phyloP scores from a whole-genome alignment of 2,888 invertebrate genomes.

The Alcis repandata region DNA sequence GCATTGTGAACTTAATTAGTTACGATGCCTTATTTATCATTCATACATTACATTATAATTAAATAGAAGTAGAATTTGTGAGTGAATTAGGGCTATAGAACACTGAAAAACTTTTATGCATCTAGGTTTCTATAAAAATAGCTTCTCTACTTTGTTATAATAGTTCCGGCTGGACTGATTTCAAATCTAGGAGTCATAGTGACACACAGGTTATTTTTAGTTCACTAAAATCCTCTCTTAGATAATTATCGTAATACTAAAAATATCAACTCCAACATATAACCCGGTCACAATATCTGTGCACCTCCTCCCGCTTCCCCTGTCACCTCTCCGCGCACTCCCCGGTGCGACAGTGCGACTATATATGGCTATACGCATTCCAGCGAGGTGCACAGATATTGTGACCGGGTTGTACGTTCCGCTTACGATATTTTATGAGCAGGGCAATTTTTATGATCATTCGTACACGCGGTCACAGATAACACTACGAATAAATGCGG shows the following conservation, averaged over 20 bases:
- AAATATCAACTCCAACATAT: too few species aligned
- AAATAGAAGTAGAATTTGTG: not conserved
- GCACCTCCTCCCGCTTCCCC: too few species aligned
- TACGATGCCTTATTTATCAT: constrained; percentile 25
- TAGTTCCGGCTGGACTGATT: constrained; percentile 5
- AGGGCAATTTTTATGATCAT: not conserved
- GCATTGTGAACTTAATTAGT: constrained; percentile 8
- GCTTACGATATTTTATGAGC: not conserved
- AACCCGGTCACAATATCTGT: too few species aligned
- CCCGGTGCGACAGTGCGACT: too few species aligned
- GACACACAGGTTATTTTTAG: not conserved
- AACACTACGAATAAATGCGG: not conserved
- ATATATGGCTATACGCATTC: too few species aligned
- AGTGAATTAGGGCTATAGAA: constrained; percentile 2
- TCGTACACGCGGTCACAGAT: too few species aligned
- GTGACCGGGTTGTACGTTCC: too few species aligned
- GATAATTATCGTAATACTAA: too few species aligned
- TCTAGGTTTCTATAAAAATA: constrained; percentile 16
- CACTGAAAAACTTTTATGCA: constrained; percentile 7
- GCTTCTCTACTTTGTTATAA: not conserved
- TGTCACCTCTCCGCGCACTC: too few species aligned
- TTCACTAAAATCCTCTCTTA: not conserved
- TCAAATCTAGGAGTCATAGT: not conserved
- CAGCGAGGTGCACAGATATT: too few species aligned
- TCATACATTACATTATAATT: constrained; percentile 25